Evolutionary conservation across 2,797 vertebrate species (phyloP), one percentile per base, ranked within the genome.

Genomic region (Arnoldichthys spilopterus): DNA sequence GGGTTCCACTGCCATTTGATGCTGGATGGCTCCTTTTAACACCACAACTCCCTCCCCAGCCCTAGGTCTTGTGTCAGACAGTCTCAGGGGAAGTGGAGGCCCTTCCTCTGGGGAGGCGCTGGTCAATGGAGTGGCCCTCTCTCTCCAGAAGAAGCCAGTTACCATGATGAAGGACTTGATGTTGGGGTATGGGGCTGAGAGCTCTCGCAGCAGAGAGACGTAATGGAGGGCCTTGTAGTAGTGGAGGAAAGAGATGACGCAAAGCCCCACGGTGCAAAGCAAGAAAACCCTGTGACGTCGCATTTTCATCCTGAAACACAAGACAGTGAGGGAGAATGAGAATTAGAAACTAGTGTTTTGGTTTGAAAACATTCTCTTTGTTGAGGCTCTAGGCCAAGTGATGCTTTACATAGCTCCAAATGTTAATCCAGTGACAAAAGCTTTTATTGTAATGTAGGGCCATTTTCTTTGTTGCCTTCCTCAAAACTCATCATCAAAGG

Each of bases 211-310:
- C 85, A 99, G 95, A 53, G 97, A 98, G 84, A 99, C 97, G 88
- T 99, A 99, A 84, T 97, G 98, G 78, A 99, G 94, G 87, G 98
- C 96, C 94, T 99, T 98, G 91, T 98, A 97, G 92, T 98, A 99
- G 91, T 99, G 97, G 85, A 99, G 95, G 90, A 99, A 98, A 83
- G 98, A 99, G 92, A 99, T 98, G 92, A 99, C 96, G 87, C 98
- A 98, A 89, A 99, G 95, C 89, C 98, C 98, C 91, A 97, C 96
- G 87, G 97, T 98, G 94, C 97, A 99, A 92, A 99, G 94, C 94
- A 99, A 92, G 93, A 99, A 98, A 92, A 99, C 96, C 87, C 97
- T 95, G 95, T 98, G 98, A 84, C 97, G 96, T 92, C 97, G 95
- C 97, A 99, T 98, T 95, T 97, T 99, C 95, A 98, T 97, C 96